Conservation (phyloP, 2,113 vertebrate species). For the Lepus timidus region DNA sequence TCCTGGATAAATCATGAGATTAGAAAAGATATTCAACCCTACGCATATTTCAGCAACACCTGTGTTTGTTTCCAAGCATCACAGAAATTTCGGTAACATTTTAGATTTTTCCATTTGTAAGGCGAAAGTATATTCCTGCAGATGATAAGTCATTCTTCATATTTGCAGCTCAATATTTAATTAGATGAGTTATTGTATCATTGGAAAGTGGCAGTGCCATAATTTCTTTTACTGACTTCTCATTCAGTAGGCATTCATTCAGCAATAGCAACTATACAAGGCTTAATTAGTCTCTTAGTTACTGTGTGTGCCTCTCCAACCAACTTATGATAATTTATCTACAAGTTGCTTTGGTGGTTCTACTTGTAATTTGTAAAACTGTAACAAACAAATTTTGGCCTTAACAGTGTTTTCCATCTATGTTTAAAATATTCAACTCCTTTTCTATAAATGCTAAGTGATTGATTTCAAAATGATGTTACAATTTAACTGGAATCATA, state of each 20-base stretch:
- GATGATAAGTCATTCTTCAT: not conserved
- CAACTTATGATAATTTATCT: slow-evolving; percentile 32
- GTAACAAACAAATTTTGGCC: not conserved
- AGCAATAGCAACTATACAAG: not conserved
- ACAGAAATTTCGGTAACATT: slow-evolving; percentile 16
- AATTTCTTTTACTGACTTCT: slow-evolving; percentile 39
- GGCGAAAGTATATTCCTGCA: slow-evolving; percentile 4
- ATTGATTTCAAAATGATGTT: slow-evolving; percentile 39
- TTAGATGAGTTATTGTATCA: slow-evolving; percentile 18
- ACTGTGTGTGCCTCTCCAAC: not conserved
- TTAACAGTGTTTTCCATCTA: not conserved
- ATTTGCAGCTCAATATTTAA: slow-evolving; percentile 26
- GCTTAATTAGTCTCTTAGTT: slow-evolving; percentile 35
- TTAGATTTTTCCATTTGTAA: slow-evolving; percentile 21
- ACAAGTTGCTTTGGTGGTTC: not conserved
- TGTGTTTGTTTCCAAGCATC: not conserved
- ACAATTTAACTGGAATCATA: not conserved
- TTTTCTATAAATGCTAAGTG: not conserved
- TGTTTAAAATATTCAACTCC: not conserved
- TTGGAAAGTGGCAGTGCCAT: slow-evolving; percentile 6
- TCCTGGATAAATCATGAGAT: not conserved
- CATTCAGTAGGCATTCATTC: slow-evolving; percentile 35
- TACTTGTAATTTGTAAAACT: slow-evolving; percentile 30
- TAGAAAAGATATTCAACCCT: slow-evolving; percentile 10
- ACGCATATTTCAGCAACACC: not conserved